Base-by-base conservation (phyloP, 2,888 invertebrate genomes). In the Linnaemya vulpina region DNA sequence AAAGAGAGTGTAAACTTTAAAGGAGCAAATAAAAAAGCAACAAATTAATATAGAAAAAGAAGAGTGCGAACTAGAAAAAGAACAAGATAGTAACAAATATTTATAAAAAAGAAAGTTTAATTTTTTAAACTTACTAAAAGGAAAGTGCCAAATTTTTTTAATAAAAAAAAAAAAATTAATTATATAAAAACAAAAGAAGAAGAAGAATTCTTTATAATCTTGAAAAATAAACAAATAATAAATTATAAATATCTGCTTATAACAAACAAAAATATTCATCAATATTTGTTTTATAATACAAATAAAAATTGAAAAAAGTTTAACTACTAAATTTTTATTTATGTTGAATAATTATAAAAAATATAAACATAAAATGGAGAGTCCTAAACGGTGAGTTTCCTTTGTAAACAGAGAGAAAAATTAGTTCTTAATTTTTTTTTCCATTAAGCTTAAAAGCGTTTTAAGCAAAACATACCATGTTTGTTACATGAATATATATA, bases 351-450 rank as follows among this genome's bases (percentile, higher is more conserved):
- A 55, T n/a, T 30, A 30, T n/a, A 9, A 58, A 30, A 55, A 76
- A 15, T 25, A 51, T 15, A 35, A 60, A 68, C 22, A 49, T 58
- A 84, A 71, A 53, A 87, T 87, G 87, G 63, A 80, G 30, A 78
- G 84, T 65, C 82, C 79, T 82, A 81, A 83, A 70, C 86, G 87
- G 87, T 87, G 85, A 87, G 87, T 87, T 55, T 11, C 20, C 3
- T 63, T 71, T 2, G 46, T 15, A 46, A 46, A 20, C 25, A 15
- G 3, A 58, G 30, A n/a, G n/a, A n/a, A n/a, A n/a, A n/a, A n/a
- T n/a, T n/a, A n/a, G n/a, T n/a, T n/a, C n/a, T n/a, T n/a, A n/a
- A n/a, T n/a, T n/a, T n/a, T n/a, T n/a, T n/a, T n/a, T n/a, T n/a
- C n/a, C n/a, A n/a, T n/a, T n/a, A n/a, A n/a, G n/a, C n/a, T n/a